Conservation (phyloP, 2,888 invertebrate genomes). For the Catocala fraxini region DNA sequence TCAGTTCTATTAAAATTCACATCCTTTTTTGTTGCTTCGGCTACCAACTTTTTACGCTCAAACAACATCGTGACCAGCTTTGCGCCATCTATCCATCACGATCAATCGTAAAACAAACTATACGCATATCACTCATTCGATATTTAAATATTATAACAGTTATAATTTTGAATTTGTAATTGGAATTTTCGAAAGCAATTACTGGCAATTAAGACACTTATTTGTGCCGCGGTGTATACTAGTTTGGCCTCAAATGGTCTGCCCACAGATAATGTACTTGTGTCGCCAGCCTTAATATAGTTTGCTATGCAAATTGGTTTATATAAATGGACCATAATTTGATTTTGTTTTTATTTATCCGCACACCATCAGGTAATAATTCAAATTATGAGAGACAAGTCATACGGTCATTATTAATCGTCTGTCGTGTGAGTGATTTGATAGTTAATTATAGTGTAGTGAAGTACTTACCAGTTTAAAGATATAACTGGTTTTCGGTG, state of each 20-base stretch:
- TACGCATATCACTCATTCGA: slow-evolving; percentile 28
- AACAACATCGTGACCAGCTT: slow-evolving; percentile 33
- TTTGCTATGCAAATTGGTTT: slow-evolving; percentile 66
- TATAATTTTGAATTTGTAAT: slow-evolving; percentile 25
- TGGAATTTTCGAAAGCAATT: slow-evolving; percentile 27
- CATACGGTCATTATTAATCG: slow-evolving; percentile 46
- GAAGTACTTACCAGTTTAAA: slow-evolving; percentile 41
- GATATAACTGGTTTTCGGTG: slow-evolving; percentile 45
- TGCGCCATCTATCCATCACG: slow-evolving; percentile 24
- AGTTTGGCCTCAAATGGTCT: slow-evolving; percentile 35
- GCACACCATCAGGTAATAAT: slow-evolving; percentile 48
- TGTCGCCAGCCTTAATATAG: slow-evolving; percentile 48
- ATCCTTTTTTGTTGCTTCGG: slow-evolving; percentile 9
- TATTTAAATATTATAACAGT: slow-evolving; percentile 25
- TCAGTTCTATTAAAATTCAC: slow-evolving; percentile 3
- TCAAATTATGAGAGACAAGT: slow-evolving; percentile 51
- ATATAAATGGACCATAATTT: slow-evolving; percentile 58
- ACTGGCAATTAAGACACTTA: slow-evolving; percentile 34
- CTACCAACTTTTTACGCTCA: slow-evolving; percentile 6
- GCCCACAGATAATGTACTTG: slow-evolving; percentile 38
- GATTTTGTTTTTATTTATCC: slow-evolving; percentile 55
- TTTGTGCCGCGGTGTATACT: slow-evolving; percentile 23
- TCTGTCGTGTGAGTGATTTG: slow-evolving; percentile 51
- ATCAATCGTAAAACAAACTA: slow-evolving; percentile 35
- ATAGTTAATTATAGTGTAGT: slow-evolving; percentile 46